Evolutionary conservation across 2,888 invertebrate species (phyloP).

Genomic region (Apamea anceps): DNA sequence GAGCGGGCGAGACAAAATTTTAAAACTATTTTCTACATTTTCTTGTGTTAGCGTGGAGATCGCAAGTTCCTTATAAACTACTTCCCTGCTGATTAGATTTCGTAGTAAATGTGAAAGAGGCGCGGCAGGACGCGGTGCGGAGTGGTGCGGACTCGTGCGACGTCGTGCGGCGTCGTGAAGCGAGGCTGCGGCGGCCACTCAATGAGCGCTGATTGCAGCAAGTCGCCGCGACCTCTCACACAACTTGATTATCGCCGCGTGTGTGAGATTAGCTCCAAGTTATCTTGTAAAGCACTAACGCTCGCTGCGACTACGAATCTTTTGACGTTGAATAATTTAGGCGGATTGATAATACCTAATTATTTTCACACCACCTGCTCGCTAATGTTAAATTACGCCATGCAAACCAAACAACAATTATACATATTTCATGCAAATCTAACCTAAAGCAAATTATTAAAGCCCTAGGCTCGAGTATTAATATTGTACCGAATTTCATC

Average conservation of each 20-base stretch:
- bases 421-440: neutral
- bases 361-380: neutral
- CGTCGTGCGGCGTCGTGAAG: neutral
- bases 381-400: neutral
- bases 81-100: constrained; percentile 68
- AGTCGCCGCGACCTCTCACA: constrained; percentile 58
- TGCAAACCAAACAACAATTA: too few species aligned
- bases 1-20: constrained; percentile 16
- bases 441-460: neutral
- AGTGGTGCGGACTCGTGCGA: constrained; percentile 10
- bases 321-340: neutral
- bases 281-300: constrained; percentile 38
- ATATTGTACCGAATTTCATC: neutral
- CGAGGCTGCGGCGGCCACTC: constrained; percentile 55
- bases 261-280: constrained; percentile 67
- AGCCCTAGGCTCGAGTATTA: neutral
- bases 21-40: constrained; percentile 49
- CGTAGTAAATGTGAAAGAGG: constrained; percentile 64
- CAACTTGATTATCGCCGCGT: constrained; percentile 70
- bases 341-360: neutral
- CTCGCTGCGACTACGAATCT: neutral
- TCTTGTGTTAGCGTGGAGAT: constrained; percentile 47
- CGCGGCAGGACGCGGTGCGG: constrained; percentile 30
- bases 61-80: constrained; percentile 61
- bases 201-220: constrained; percentile 75